phyloP scores from a whole-genome alignment of 1,140 invertebrate species.

The Nomia melanderi region DNA sequence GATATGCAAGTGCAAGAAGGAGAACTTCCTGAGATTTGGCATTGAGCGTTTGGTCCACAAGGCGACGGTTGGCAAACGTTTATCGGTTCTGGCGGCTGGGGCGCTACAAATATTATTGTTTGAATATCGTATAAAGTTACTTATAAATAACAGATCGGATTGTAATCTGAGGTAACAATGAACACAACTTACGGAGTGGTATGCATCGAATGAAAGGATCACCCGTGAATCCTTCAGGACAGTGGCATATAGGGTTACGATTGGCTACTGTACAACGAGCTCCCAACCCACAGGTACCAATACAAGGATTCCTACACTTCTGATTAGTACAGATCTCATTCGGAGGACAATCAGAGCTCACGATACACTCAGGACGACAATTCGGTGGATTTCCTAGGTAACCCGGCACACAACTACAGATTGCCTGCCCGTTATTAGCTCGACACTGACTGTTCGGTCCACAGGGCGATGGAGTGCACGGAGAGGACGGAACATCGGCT shows the following conservation, averaged over 20 bases:
- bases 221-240: conserved; percentile 82
- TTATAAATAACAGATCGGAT: too few species aligned
- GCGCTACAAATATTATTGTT: conserved; percentile 27
- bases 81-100: conserved; percentile 67
- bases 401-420: conserved; percentile 86
- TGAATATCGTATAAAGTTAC: too few species aligned
- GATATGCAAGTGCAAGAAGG: conserved; percentile 85
- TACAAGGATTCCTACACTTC: conserved; percentile 87
- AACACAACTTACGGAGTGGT: conserved; percentile 76
- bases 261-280: conserved; percentile 85
- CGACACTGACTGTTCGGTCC: conserved; percentile 86
- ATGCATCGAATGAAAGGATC: conserved; percentile 83
- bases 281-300: conserved; percentile 85
- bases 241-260: conserved; percentile 85
- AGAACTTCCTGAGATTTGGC: conserved; percentile 82
- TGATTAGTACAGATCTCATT: conserved; percentile 86
- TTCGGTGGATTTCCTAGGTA: conserved; percentile 86
- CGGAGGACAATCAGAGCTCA: conserved; percentile 84
- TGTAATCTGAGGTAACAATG: too few species aligned
- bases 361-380: conserved; percentile 87
- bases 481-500: conserved; percentile 71
- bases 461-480: conserved; percentile 86
- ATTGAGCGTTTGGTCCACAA: conserved; percentile 87
- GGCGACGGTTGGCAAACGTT: conserved; percentile 86
- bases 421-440: conserved; percentile 83